Base-by-base conservation (phyloP, 2,888 invertebrate genomes). In the Mongoloraphidia duomilia region DNA sequence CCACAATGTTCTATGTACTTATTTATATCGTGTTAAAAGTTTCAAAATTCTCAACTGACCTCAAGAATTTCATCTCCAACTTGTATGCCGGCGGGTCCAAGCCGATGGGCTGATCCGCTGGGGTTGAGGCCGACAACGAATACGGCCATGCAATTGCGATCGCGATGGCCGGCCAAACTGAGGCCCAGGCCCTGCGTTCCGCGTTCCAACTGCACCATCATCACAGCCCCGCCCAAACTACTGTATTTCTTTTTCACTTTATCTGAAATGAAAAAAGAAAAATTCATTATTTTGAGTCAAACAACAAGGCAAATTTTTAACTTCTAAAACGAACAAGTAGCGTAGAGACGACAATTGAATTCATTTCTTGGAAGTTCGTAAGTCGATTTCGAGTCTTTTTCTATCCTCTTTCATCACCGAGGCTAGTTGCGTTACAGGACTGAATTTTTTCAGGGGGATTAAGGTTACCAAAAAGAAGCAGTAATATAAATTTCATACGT, bases 71-170 rank as follows among this genome's bases (percentile, higher is more conserved):
- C 95, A 65, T 98, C 98, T 2, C 95, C 96, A 13, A 94, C 81
- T 64, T 82, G 79, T 36, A 98, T 78, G 8, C 84, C 80, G 11
- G 48, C 48, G 17, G 48, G 34, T 8, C 81, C 79, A 6, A 80
- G 74, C 57, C 79, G 79, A 53, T 74, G 80, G 3, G 91, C 87
- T 0, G 84, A 75, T 11, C 95, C 94, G 3, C 82, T 82, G 0
- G 93, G 89, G 67, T 94, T 85, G 47, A 98, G 74, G n/a, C 94
- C 96, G 58, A 93, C 94, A 34, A 98, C 82, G 68, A 95, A 95
- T 51, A 94, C 94, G 33, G 93, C 92, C 95, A 95, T 95, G 61
- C 86, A 84, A 62, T 82, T 87, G 43, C 94, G 78, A 69, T 96
- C 94, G 61, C 86, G 80, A 71, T 96, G 94, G 0, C 96, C 97